Evolutionary conservation across 2,888 invertebrate genomes (phyloP).

Genomic region (Serrognathus titanus): DNA sequence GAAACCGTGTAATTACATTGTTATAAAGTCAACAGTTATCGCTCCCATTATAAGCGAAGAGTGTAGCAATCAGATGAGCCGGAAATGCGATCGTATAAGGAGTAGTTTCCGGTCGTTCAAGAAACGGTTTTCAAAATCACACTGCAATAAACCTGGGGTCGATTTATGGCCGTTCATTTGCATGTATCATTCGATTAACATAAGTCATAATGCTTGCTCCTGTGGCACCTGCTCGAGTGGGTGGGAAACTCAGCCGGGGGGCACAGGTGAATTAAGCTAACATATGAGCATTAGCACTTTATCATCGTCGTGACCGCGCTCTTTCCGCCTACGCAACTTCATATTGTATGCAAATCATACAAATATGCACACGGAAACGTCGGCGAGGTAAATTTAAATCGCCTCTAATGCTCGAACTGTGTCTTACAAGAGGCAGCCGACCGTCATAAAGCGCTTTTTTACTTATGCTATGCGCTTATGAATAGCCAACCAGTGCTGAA

Average conservation of each 20-base stretch:
- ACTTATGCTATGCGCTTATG: constrained; percentile 16
- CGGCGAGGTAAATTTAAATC: constrained; percentile 25
- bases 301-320: constrained; percentile 32
- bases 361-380: constrained; percentile 28
- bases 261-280: constrained; percentile 30
- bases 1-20: constrained; percentile 26
- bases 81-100: constrained; percentile 21
- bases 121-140: constrained; percentile 25
- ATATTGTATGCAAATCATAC: constrained; percentile 35
- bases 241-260: constrained; percentile 28
- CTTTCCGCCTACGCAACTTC: constrained; percentile 28
- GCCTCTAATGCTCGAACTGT: constrained; percentile 36
- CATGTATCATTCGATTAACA: constrained; percentile 28
- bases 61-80: constrained; percentile 21
- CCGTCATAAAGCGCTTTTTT: constrained; percentile 5
- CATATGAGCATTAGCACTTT: constrained; percentile 32
- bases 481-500: constrained; percentile 27
- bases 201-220: constrained; percentile 26
- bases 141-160: constrained; percentile 22
- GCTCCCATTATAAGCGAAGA: constrained; percentile 24
- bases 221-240: constrained; percentile 29
- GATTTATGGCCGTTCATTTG: constrained; percentile 29
- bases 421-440: constrained; percentile 19
- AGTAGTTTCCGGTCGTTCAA: constrained; percentile 22
- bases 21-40: constrained; percentile 25